Conservation (phyloP, 2,113 vertebrate genomes). For the Calyptommatus sinebrachiatus region DNA sequence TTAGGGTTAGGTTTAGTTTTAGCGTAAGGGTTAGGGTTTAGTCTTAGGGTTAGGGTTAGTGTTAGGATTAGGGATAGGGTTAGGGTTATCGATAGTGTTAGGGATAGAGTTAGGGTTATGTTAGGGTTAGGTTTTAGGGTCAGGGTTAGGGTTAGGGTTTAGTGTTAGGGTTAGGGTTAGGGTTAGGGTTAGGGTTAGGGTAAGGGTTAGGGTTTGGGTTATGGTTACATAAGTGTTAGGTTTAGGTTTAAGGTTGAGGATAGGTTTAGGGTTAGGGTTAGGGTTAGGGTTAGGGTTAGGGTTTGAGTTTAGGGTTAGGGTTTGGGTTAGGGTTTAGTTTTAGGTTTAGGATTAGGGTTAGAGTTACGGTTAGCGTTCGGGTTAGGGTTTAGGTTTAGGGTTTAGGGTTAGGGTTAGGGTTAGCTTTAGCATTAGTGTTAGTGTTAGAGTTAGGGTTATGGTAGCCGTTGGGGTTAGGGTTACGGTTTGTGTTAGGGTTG, state of each 20-base stretch:
- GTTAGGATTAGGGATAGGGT: too few species aligned
- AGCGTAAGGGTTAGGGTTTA: too few species aligned
- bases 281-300: background rate
- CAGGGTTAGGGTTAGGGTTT: too few species aligned
- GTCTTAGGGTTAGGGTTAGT: background rate
- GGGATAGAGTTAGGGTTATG: too few species aligned
- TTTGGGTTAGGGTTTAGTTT: constrained; percentile 7
- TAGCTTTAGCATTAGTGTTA: background rate
- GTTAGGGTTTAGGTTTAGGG: background rate
- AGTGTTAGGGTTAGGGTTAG: background rate
- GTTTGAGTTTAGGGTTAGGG: constrained; percentile 3
- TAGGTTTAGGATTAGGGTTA: too few species aligned
- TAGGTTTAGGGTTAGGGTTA: constrained; percentile 11
- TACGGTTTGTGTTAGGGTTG: too few species aligned
- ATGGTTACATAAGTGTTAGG: too few species aligned
- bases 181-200: constrained; percentile 12
- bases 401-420: background rate
- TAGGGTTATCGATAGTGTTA: too few species aligned
- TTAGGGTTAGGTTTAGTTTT: background rate
- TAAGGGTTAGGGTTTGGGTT: background rate
- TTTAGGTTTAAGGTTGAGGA: too few species aligned
- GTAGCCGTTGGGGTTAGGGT: too few species aligned
- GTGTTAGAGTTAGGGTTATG: too few species aligned
- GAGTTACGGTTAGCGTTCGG: constrained; percentile 10
- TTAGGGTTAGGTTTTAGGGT: too few species aligned